Base-by-base conservation (phyloP, 2,113 vertebrate species). In the Phasianus colchicus region DNA sequence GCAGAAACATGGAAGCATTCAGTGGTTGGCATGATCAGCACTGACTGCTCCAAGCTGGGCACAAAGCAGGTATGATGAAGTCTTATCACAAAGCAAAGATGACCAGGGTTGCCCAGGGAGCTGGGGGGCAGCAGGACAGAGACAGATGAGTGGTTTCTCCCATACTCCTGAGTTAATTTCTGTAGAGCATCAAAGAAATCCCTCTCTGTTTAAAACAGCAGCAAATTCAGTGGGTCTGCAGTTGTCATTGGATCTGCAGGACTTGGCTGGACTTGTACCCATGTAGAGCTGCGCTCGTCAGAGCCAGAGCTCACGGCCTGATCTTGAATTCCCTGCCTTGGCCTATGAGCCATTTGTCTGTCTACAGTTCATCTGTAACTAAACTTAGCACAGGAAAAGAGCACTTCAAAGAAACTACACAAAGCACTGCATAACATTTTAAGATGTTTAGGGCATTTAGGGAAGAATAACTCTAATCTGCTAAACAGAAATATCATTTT, bases 341-440 rank as follows among this genome's bases (percentile, higher is more conserved):
- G 43, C 81, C 90, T 17, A 27, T 3, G 2, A 13, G 61, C 83
- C 85, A 36, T 64, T 67, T 61, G 38, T 90, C 90, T 14, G 10
- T 5, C 77, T 13, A 52, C 89, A 69, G 83, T 2, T 85, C 87
- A 77, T 87, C 67, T 58, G 15, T 40, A 92, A 58, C 89, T 73
- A 13, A 93, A 69, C 82, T 85, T 14, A 87, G 84, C 84, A 83
- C 94, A 89, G 92, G 91, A 94, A 94, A 95, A 89, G 67, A 71
- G 70, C 81, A 91, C 89, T 94, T 95, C 95, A 92, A 95, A 96
- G 92, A 52, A 81, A 12, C 81, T 9, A 60, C 0, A 70, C 48
- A 36, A 61, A 90, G 83, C 11, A 57, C 48, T 91, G 89, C 72
- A 69, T 61, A 91, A 89, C 55, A 76, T 80, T 88, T 55, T 3